Conservation (phyloP, 2,888 invertebrate species). For the Nemapogon koenigi region DNA sequence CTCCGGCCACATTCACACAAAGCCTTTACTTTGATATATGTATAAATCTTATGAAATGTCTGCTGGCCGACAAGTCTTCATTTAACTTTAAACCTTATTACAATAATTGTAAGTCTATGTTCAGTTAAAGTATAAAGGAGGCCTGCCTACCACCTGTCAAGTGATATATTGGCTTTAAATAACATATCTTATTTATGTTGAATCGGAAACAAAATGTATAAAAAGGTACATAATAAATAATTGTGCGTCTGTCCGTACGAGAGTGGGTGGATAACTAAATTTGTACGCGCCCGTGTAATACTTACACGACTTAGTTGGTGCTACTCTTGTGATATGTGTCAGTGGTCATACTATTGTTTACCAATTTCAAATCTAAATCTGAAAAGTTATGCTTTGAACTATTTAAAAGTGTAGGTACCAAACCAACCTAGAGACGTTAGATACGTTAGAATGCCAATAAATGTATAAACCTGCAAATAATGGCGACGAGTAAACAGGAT, state of each 20-base stretch:
- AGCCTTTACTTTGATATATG: conserved; percentile 58
- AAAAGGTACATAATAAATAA: conserved; percentile 58
- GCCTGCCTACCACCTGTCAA: conserved; percentile 61
- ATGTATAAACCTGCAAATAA: too few species aligned
- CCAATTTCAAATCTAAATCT: neutral
- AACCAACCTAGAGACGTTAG: too few species aligned
- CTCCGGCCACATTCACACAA: conserved; percentile 58
- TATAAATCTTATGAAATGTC: conserved; percentile 57
- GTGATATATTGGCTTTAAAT: conserved; percentile 64
- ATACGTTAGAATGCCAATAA: too few species aligned
- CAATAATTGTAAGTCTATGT: neutral
- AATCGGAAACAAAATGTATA: conserved; percentile 62
- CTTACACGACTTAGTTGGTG: conserved; percentile 24
- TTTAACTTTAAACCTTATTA: neutral
- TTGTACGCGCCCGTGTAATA: conserved; percentile 53
- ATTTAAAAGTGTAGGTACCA: too few species aligned
- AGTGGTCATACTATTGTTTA: neutral
- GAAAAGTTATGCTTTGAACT: neutral
- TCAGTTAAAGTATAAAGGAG: conserved; percentile 8
- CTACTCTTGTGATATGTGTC: conserved; percentile 13
- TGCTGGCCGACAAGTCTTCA: conserved; percentile 33
- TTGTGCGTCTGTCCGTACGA: conserved; percentile 25
- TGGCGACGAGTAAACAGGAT: too few species aligned
- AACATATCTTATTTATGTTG: conserved; percentile 67
- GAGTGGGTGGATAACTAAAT: conserved; percentile 60